Evolutionary conservation across 1,140 invertebrate species (phyloP).

Genomic region (Pseudomyrmex gracilis): DNA sequence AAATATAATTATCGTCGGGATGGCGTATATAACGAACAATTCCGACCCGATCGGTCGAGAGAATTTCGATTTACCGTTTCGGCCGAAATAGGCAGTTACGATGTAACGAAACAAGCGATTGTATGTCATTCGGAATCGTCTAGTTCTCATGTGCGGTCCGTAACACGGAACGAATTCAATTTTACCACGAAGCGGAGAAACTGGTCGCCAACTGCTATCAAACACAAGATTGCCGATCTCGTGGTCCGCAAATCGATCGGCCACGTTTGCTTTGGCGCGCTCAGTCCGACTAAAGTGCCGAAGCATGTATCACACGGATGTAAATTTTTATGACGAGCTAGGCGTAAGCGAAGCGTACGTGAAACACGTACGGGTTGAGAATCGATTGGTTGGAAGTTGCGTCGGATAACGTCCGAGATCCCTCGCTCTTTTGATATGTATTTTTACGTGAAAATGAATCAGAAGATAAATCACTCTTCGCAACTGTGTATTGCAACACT

Average conservation of each 20-base stretch:
- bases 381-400: not conserved
- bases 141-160: not conserved
- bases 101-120: conserved; percentile 13
- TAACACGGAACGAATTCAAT: conserved; percentile 40
- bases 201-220: conserved; percentile 30
- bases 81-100: conserved; percentile 20
- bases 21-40: conserved; percentile 1
- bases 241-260: conserved; percentile 28
- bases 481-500: no score
- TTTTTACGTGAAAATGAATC: conserved; percentile 5
- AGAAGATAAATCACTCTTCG: not conserved
- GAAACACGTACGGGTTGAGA: not conserved
- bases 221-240: conserved; percentile 47
- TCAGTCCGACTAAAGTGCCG: conserved; percentile 52
- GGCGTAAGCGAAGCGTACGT: not conserved
- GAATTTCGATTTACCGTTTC: conserved; percentile 19
- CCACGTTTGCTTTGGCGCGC: conserved; percentile 37
- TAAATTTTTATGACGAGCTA: conserved; percentile 38
- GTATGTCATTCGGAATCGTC: conserved; percentile 24
- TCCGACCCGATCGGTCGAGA: not conserved
- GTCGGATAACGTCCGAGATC: not conserved
- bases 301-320: conserved; percentile 55
- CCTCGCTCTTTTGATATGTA: no score
- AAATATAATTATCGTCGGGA: not conserved
- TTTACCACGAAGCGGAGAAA: conserved; percentile 15